Conservation (phyloP, 2,888 invertebrate genomes). For the Macrosoma leucophasiata region DNA sequence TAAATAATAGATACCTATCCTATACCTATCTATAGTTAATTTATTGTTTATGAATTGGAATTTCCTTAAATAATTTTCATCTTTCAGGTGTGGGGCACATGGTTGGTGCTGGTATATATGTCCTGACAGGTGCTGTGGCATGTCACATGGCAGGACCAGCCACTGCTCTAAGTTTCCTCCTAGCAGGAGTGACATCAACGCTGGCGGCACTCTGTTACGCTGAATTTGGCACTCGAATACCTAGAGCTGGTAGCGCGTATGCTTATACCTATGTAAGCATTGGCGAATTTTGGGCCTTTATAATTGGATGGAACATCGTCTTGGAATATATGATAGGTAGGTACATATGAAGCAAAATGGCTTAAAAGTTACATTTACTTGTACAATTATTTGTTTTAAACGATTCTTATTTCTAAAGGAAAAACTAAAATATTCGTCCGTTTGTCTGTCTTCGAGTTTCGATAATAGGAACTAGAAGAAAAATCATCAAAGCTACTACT, state of each 20-base stretch:
- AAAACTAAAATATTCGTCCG: too few species aligned
- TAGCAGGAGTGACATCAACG: conserved; percentile 88
- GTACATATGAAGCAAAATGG: too few species aligned
- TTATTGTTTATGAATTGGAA: too few species aligned
- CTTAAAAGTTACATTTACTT: too few species aligned
- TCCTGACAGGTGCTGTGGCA: conserved; percentile 90
- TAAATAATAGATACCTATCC: too few species aligned
- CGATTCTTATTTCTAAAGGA: too few species aligned
- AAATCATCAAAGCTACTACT: too few species aligned
- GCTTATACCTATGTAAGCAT: conserved; percentile 95
- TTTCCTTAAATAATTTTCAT: conserved; percentile 3
- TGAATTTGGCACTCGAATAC: conserved; percentile 90
- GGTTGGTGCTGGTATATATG: conserved; percentile 97
- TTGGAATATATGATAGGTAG: conserved; percentile 91
- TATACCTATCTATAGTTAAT: too few species aligned
- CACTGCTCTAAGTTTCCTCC: conserved; percentile 78
- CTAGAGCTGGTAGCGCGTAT: conserved; percentile 94
- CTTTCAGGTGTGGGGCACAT: conserved; percentile 91
- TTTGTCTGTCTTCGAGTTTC: too few species aligned
- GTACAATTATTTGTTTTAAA: too few species aligned
- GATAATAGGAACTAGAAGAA: too few species aligned
- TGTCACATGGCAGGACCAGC: conserved; percentile 89
- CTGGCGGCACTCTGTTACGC: conserved; percentile 91
- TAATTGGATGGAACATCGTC: conserved; percentile 96
- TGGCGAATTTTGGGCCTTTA: conserved; percentile 95